Conservation (phyloP, 2,888 invertebrate genomes). For the Mesoligia furuncula region DNA sequence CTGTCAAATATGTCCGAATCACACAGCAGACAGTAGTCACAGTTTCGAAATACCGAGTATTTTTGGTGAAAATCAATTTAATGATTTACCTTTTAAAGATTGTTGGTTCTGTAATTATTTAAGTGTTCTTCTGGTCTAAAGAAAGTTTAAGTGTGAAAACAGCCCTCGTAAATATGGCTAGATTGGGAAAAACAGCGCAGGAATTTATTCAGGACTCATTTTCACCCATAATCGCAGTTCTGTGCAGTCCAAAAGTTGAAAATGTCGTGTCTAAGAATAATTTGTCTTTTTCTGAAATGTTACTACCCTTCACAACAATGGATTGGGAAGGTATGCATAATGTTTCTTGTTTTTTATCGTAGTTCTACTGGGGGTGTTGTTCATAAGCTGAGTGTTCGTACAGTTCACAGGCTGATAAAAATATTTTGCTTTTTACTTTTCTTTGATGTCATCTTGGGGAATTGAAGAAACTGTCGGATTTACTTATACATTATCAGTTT, state of each 20-base stretch:
- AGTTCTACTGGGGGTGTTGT: neutral
- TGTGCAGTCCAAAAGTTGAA: slow-evolving; percentile 96
- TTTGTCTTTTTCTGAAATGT: slow-evolving; percentile 96
- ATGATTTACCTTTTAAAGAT: neutral
- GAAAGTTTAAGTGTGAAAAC: neutral
- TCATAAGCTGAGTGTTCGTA: neutral
- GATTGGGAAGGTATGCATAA: slow-evolving; percentile 85
- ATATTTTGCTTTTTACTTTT: slow-evolving; percentile 3
- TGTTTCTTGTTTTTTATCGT: slow-evolving; percentile 17
- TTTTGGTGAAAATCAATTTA: slow-evolving; percentile 1
- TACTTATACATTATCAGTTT: no score
- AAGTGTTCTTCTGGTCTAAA: neutral
- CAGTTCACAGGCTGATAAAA: neutral
- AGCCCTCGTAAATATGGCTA: slow-evolving; percentile 69
- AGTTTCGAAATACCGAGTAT: neutral
- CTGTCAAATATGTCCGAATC: no score
- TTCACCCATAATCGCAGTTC: slow-evolving; percentile 96
- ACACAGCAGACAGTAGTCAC: no score
- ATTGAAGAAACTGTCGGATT: neutral
- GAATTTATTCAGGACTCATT: slow-evolving; percentile 97
- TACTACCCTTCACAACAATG: slow-evolving; percentile 96
- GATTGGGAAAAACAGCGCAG: slow-evolving; percentile 91
- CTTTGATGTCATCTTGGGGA: neutral
- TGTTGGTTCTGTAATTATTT: neutral
- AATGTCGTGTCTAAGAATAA: slow-evolving; percentile 97